Percentiles rank a stretch among this genome's conserved stretches.
These are phyloP conservation scores for Acanthosepion esculentum DNA, from an alignment of 2,888 invertebrate genomes.

Conservation along the genomic window DNA sequence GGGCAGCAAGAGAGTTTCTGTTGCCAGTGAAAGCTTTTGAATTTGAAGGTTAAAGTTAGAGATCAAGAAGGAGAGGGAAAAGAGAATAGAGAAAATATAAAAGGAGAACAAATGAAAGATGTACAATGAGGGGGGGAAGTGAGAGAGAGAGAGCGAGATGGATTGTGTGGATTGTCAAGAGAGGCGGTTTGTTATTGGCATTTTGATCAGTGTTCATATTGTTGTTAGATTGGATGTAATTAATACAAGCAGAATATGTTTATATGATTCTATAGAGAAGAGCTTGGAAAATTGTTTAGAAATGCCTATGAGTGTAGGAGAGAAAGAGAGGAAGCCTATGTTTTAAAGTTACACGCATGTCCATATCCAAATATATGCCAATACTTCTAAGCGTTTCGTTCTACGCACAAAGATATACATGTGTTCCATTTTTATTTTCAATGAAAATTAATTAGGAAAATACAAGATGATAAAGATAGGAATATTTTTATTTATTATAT, in stretches of 20 bases:
- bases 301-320: background rate
- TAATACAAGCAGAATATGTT: background rate
- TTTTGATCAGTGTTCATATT: background rate
- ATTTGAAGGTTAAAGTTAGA: background rate
- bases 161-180: background rate
- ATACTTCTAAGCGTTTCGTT: no score
- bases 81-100: background rate
- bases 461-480: no score
- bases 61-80: background rate
- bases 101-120: background rate
- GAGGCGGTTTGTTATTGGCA: slow-evolving; percentile 20
- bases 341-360: no score
- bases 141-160: background rate
- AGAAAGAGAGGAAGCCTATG: background rate
- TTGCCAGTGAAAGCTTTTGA: background rate
- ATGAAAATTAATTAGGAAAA: no score
- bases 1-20: background rate
- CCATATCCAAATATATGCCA: no score
- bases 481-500: no score
- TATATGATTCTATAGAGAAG: background rate
- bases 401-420: no score
- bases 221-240: background rate
- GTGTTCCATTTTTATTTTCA: no score
- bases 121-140: background rate
- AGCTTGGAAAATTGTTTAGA: background rate